These are phyloP conservation scores for Suricata suricatta DNA, from an alignment of 2,113 vertebrate species.

Conservation along the genomic window DNA sequence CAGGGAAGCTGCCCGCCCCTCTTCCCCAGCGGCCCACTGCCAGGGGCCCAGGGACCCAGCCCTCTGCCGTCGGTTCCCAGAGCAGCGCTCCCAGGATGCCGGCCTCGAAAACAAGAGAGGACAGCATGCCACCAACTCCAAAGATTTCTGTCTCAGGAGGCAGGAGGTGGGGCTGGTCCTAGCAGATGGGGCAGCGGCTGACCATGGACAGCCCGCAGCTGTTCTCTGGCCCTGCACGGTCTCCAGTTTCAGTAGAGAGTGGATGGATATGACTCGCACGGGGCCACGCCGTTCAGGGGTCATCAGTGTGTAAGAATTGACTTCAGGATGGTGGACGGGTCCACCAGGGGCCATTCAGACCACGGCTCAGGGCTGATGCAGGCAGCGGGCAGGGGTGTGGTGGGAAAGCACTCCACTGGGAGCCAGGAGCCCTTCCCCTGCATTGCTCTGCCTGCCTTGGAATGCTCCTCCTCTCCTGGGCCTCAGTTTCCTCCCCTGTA, in stretches of 20 bases:
- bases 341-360: too few relatives aligned
- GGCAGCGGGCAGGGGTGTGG: neutral
- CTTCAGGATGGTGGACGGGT: neutral
- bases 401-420: neutral
- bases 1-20: neutral
- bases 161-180: neutral
- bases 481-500: neutral
- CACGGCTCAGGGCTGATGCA: neutral
- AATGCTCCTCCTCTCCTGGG: neutral
- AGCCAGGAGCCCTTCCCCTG: neutral
- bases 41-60: too few relatives aligned
- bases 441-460: neutral
- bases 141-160: neutral
- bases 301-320: neutral
- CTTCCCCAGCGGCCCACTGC: neutral
- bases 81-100: neutral
- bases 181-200: neutral
- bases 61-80: neutral
- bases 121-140: neutral
- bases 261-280: neutral
- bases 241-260: neutral
- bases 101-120: neutral
- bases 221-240: accelerated
- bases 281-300: neutral
- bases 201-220: neutral